phyloP scores from a whole-genome alignment of 2,888 invertebrate genomes.

The Aricia artaxerxes region DNA sequence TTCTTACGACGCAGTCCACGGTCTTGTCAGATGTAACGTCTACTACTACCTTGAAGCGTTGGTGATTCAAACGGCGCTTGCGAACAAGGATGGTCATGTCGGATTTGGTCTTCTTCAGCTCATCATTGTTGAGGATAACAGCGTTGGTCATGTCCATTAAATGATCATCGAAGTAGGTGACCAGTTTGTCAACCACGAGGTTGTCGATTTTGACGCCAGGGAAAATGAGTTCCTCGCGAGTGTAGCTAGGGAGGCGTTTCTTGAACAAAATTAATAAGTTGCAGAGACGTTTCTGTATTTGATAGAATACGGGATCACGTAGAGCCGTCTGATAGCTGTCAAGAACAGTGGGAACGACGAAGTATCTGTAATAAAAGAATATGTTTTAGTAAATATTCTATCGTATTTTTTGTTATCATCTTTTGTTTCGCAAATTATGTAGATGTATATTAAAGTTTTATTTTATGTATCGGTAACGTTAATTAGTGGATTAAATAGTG shows the following conservation, averaged over 20 bases:
- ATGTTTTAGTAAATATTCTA: neutral
- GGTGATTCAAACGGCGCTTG: conserved; percentile 83
- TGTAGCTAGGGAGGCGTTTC: conserved; percentile 79
- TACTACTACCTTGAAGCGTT: conserved; percentile 81
- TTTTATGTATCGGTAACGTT: neutral
- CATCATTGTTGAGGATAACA: conserved; percentile 69
- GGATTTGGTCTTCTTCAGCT: conserved; percentile 68
- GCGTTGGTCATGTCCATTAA: conserved; percentile 83
- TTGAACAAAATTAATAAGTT: conserved; percentile 81
- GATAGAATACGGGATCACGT: conserved; percentile 88
- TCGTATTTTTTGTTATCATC: neutral
- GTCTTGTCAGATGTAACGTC: conserved; percentile 80
- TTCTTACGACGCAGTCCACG: conserved; percentile 82
- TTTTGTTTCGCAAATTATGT: neutral
- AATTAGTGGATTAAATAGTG: neutral
- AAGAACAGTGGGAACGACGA: conserved; percentile 78
- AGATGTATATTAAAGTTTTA: neutral
- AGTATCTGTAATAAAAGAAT: conserved; percentile 58
- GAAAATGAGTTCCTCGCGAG: conserved; percentile 80
- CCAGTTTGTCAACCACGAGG: conserved; percentile 82
- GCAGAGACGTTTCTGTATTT: conserved; percentile 82
- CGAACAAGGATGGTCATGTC: conserved; percentile 77
- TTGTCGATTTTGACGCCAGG: conserved; percentile 83
- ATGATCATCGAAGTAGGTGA: conserved; percentile 85
- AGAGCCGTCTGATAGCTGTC: conserved; percentile 83